Conservation (phyloP, 2,888 invertebrate species). For the Molorchus minor region DNA sequence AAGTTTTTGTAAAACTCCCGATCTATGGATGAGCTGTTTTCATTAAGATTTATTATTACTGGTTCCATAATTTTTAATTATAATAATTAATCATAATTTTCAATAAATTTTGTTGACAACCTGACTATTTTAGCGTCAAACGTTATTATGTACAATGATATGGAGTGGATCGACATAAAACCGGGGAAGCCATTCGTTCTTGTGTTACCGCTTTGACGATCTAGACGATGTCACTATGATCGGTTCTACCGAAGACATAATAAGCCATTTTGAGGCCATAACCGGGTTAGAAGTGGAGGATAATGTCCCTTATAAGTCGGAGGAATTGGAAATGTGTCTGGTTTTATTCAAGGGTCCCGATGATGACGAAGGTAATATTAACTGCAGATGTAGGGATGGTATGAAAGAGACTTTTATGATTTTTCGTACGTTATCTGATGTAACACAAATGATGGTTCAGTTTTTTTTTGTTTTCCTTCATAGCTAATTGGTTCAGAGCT, state of each 20-base stretch:
- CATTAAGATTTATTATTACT: too few relatives aligned
- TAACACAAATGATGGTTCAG: not conserved
- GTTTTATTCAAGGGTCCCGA: conserved; percentile 45
- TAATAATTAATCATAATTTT: too few relatives aligned
- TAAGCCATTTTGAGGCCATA: conserved; percentile 30
- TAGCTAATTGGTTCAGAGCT: conserved; percentile 52
- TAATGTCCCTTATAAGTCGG: conserved; percentile 43
- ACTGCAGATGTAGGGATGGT: not conserved
- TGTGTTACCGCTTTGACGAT: conserved; percentile 34
- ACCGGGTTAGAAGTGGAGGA: conserved; percentile 29
- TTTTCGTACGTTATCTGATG: not conserved
- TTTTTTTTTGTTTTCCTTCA: conserved; percentile 39
- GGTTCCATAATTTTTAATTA: too few relatives aligned
- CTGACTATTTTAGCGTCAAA: conserved; percentile 12
- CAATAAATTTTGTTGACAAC: too few relatives aligned
- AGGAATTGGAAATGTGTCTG: conserved; percentile 47
- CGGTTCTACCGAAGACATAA: conserved; percentile 26
- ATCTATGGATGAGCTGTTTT: too few relatives aligned
- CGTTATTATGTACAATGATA: conserved; percentile 34
- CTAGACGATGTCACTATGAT: conserved; percentile 37
- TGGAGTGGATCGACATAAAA: conserved; percentile 33
- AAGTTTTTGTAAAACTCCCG: too few relatives aligned
- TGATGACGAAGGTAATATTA: conserved; percentile 36
- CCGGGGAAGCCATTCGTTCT: conserved; percentile 34
- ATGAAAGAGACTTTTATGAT: not conserved